Conservation (phyloP, 1,140 invertebrate genomes). For the Drosophila aff. region DNA sequence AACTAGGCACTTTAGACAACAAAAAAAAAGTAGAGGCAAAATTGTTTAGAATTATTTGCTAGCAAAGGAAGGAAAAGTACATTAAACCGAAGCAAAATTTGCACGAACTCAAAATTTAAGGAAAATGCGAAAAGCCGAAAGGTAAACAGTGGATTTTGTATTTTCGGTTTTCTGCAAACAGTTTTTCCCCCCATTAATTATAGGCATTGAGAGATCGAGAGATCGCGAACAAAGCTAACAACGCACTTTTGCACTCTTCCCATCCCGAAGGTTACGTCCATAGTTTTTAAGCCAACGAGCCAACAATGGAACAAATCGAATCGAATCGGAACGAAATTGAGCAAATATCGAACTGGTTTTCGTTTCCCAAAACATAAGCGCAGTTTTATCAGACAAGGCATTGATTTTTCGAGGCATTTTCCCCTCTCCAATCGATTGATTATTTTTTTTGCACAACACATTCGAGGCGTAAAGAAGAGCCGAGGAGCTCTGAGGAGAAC, state of each 20-base stretch:
- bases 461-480: slow-evolving; percentile 18
- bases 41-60: slow-evolving; percentile 75
- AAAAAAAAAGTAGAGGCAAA: slow-evolving; percentile 54
- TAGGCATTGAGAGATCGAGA: slow-evolving; percentile 11
- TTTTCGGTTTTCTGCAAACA: slow-evolving; percentile 32
- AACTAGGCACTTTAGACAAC: slow-evolving; percentile 67
- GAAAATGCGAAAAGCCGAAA: slow-evolving; percentile 12
- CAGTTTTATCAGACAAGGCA: slow-evolving; percentile 27
- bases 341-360: slow-evolving; percentile 34
- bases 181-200: slow-evolving; percentile 29
- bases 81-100: slow-evolving; percentile 42
- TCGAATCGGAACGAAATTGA: slow-evolving; percentile 38
- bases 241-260: slow-evolving; percentile 81
- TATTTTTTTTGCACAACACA: slow-evolving; percentile 52
- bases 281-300: slow-evolving; percentile 82
- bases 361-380: slow-evolving; percentile 27
- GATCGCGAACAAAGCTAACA: slow-evolving; percentile 48
- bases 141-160: slow-evolving; percentile 20
- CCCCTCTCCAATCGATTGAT: slow-evolving; percentile 28
- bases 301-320: slow-evolving; percentile 68
- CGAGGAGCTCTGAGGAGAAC: slow-evolving; percentile 29
- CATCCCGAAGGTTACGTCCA: slow-evolving; percentile 84
- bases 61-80: slow-evolving; percentile 20
- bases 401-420: slow-evolving; percentile 50
- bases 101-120: slow-evolving; percentile 55